These are phyloP conservation scores for Aelia acuminata DNA, from an alignment of 2,888 invertebrate genomes.

Conservation along the genomic window DNA sequence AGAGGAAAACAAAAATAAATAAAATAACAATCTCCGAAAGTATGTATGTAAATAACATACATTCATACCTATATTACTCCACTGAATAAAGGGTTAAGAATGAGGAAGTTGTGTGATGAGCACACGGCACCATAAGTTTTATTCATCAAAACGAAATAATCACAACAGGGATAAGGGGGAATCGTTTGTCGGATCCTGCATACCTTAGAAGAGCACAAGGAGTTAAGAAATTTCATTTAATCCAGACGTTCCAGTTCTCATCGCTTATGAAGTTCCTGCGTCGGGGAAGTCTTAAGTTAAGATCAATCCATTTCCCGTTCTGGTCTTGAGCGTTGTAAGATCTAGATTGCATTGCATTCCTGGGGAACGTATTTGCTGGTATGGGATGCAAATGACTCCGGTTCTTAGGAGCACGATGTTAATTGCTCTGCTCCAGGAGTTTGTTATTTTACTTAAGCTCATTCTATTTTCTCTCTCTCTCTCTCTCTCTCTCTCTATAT, in stretches of 20 bases:
- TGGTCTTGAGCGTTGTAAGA: background rate
- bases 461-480: background rate
- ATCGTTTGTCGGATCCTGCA: background rate
- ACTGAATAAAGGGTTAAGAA: no score
- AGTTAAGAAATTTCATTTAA: background rate
- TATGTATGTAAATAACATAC: no score
- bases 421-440: background rate
- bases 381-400: background rate
- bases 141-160: background rate
- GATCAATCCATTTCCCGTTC: background rate
- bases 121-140: no score
- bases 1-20: no score
- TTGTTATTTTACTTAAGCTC: background rate
- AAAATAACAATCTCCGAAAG: no score
- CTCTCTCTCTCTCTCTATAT: no score
- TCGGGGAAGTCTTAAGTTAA: background rate
- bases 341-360: conserved; percentile 27
- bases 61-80: no score
- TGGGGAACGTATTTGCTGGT: background rate
- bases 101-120: no score
- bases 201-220: background rate
- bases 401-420: background rate
- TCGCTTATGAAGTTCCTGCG: background rate
- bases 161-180: background rate
- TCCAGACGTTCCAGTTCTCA: background rate